These are phyloP conservation scores for Spizaetus ornatus DNA, from an alignment of 2,113 vertebrate species.

Conservation along the genomic window DNA sequence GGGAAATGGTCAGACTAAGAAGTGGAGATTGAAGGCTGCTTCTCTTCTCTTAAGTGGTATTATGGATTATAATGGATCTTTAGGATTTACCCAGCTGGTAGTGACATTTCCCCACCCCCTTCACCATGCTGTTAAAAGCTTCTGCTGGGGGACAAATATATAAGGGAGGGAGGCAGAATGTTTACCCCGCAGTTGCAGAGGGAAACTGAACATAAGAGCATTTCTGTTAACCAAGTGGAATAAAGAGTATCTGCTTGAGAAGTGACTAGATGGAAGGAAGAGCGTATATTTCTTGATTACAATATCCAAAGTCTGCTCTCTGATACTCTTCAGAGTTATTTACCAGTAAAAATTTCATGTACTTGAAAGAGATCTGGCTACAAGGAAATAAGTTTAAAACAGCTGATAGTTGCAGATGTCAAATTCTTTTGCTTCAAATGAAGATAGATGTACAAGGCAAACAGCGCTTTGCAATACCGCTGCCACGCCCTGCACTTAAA, in stretches of 20 bases:
- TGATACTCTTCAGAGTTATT: not conserved
- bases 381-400: not conserved
- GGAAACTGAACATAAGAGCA: not conserved
- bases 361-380: not conserved
- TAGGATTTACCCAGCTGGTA: slow-evolving; percentile 36
- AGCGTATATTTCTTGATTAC: not conserved
- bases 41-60: slow-evolving; percentile 35
- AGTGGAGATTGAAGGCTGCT: slow-evolving; percentile 22
- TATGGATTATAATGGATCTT: slow-evolving; percentile 48
- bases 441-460: not conserved
- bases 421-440: not conserved
- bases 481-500: not conserved
- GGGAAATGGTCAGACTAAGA: slow-evolving; percentile 23
- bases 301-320: not conserved
- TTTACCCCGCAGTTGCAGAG: not conserved
- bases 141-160: not conserved
- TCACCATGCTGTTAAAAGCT: not conserved
- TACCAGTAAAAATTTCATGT: not conserved
- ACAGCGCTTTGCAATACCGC: not conserved
- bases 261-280: not conserved
- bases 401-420: not conserved
- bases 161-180: not conserved
- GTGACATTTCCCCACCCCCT: slow-evolving; percentile 6
- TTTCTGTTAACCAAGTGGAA: not conserved
- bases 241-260: not conserved